Conservation (phyloP, 2,797 vertebrate species). For the Neostethus bicornis region DNA sequence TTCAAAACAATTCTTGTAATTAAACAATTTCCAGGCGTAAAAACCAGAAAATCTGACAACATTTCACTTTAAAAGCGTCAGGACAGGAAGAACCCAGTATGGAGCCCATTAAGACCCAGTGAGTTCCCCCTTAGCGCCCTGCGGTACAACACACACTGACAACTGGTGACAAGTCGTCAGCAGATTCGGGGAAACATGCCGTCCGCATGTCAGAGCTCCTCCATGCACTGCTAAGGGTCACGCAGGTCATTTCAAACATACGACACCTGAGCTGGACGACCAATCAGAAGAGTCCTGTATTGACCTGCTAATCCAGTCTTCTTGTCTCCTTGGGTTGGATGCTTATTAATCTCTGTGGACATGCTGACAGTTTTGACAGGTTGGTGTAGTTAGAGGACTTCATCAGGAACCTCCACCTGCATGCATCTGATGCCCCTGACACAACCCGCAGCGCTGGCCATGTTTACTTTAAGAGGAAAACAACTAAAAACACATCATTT, state of each 20-base stretch:
- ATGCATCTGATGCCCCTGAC: too few species aligned
- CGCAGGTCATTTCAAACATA: neutral
- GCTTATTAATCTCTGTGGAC: constrained; percentile 7
- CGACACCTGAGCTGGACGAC: neutral
- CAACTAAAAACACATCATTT: too few species aligned
- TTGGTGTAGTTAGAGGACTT: neutral
- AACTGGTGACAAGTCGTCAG: constrained; percentile 4
- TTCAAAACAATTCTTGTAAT: too few species aligned
- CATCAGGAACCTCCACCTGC: too few species aligned
- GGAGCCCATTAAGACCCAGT: constrained; percentile 4
- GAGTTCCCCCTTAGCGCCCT: neutral
- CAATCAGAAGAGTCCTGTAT: neutral
- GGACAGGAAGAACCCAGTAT: neutral
- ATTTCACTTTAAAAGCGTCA: neutral
- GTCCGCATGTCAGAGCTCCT: neutral
- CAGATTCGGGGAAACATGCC: neutral
- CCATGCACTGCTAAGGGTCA: neutral
- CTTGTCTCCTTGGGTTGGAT: constrained; percentile 1
- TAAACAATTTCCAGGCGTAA: too few species aligned
- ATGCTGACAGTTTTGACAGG: constrained; percentile 7
- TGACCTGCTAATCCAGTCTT: constrained; percentile 15
- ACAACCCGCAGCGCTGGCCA: too few species aligned
- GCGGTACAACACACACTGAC: constrained; percentile 5
- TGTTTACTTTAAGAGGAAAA: too few species aligned
- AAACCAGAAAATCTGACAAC: too few species aligned